Base-by-base conservation (phyloP, 1,140 invertebrate genomes). In the Stegodyphus mimosarum region DNA sequence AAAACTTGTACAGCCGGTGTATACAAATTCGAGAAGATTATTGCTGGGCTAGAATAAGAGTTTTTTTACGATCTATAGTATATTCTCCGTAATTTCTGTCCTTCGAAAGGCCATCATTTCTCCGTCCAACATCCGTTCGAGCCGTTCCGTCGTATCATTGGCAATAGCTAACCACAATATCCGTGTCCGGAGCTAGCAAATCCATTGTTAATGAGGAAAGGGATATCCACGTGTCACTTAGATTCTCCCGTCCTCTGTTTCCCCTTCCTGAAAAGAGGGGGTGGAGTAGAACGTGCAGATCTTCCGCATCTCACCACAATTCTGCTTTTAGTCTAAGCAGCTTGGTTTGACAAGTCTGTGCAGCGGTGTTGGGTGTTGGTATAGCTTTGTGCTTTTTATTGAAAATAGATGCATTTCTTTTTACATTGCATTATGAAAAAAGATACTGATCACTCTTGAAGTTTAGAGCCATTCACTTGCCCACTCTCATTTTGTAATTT, bases 161-260 rank as follows among this genome's bases (percentile, higher is more conserved):
- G 33, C 33, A 33, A 33, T 33, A 33, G 33, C 33, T 33, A 33
- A 33, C 33, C 33, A 33, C 33, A 33, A 33, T 83, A 74, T 83
- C 80, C 71, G 71, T 73, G 80, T 81, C 78, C 78, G 69, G 66
- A 33, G 72, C 15, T 71, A 64, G 80, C 80, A 83, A 83, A 83
- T 83, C 80, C 72, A 83, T 83, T 83, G 80, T 83, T 74, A 83
- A 83, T 83, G 80, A 83, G 80, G 80, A 83, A 83, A 83, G 80
- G 80, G 80, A 83, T 73, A 83, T 83, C 80, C 80, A 64, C 51
- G 52, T 83, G 80, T 83, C 80, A 74, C 70, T 72, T 71, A 49
- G 75, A 77, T 77, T 49, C 53, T 10, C 33, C 66, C 7, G 53
- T 64, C 17, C 50, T 18, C 50, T 7, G 63, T 49, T 50, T 72